Conservation (phyloP, 2,888 invertebrate genomes). For the Odontocolon sp. region DNA sequence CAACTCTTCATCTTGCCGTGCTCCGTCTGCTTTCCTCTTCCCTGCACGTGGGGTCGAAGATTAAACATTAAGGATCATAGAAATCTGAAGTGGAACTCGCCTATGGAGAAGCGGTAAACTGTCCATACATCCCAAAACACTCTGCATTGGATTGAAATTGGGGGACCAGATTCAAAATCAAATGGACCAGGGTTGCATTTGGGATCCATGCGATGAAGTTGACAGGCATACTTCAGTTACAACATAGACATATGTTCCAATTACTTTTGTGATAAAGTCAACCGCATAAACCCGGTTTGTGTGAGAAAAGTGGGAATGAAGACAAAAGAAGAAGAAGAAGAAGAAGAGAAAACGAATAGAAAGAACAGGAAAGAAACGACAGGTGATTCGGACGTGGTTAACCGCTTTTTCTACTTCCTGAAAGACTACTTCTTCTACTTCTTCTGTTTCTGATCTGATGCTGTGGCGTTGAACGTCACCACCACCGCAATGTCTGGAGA, state of each 20-base stretch:
- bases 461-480: too few relatives aligned
- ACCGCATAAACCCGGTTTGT: too few relatives aligned
- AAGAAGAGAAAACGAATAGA: not conserved
- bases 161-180: not conserved
- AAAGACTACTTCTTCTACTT: not conserved
- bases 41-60: slow-evolving; percentile 11
- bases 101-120: not conserved
- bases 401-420: too few relatives aligned
- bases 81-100: slow-evolving; percentile 26
- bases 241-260: too few relatives aligned
- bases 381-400: not conserved
- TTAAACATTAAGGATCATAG: slow-evolving; percentile 42
- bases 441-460: too few relatives aligned
- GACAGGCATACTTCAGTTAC: too few relatives aligned
- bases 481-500: too few relatives aligned
- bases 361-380: not conserved
- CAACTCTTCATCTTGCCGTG: slow-evolving; percentile 57
- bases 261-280: too few relatives aligned
- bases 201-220: too few relatives aligned
- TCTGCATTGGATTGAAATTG: not conserved
- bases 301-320: not conserved
- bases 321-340: not conserved
- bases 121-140: not conserved
- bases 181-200: too few relatives aligned
- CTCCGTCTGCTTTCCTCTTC: not conserved